A percentile compares a stretch with the other conserved stretches of the same genome.
Evolutionary conservation across 35 echinoderm and acorn worm species (phyloP).

Genomic region (Chiridota heheva): DNA sequence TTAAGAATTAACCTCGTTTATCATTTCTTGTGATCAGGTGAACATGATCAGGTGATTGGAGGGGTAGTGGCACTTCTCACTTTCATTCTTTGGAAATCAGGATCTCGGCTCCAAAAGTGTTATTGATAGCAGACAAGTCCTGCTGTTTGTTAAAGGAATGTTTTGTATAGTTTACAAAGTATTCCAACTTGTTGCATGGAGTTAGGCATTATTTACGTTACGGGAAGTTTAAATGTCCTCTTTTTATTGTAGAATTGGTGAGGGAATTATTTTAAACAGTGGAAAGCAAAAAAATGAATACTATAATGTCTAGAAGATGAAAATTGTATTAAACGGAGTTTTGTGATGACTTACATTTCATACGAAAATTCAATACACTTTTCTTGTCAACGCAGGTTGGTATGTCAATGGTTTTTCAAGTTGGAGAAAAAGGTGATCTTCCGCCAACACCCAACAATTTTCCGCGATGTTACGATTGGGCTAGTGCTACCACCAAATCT

Average conservation of each 20-base stretch:
- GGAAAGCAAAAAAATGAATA: neutral
- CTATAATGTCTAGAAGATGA: neutral
- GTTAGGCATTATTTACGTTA: neutral
- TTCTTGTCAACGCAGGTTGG: slow-evolving; percentile 44
- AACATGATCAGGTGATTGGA: too few species aligned
- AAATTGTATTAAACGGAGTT: neutral
- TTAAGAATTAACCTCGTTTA: too few species aligned
- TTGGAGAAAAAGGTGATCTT: slow-evolving; percentile 58
- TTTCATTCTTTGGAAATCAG: too few species aligned
- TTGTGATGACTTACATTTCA: neutral
- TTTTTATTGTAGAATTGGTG: neutral
- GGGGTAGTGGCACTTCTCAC: too few species aligned
- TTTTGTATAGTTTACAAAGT: too few species aligned
- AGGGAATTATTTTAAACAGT: too few species aligned
- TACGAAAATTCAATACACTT: neutral
- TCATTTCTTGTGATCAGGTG: too few species aligned
- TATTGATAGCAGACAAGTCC: too few species aligned
- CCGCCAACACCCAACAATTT: slow-evolving; percentile 60
- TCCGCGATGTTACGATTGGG: slow-evolving; percentile 63
- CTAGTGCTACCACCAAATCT: neutral
- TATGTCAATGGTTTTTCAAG: slow-evolving; percentile 60
- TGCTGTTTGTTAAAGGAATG: too few species aligned
- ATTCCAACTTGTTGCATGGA: too few species aligned
- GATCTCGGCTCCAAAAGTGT: too few species aligned
- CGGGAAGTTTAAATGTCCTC: neutral